Evolutionary conservation across 2,888 invertebrate genomes (phyloP).

Genomic region (Drosophila affinis): DNA sequence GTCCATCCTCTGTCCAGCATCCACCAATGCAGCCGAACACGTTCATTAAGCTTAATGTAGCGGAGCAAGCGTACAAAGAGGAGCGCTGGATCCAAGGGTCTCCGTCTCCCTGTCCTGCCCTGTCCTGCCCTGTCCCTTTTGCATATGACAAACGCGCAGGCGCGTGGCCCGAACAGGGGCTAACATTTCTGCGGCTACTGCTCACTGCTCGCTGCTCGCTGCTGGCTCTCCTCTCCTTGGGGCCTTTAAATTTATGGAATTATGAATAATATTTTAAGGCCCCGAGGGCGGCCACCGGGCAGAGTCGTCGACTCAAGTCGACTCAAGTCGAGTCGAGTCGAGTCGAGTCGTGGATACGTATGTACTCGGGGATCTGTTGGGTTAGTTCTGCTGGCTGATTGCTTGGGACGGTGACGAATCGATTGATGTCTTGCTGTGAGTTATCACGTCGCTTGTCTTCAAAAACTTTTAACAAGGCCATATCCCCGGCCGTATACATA

Average conservation of each 20-base stretch:
- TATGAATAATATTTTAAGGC: conserved; percentile 78
- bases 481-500: conserved; percentile 42
- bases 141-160: conserved; percentile 74
- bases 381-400: conserved; percentile 77
- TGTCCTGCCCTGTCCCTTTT: conserved; percentile 36
- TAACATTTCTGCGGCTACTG: conserved; percentile 7
- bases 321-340: no score
- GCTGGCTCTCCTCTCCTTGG: conserved; percentile 26
- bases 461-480: conserved; percentile 71
- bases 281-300: conserved; percentile 70
- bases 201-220: neutral
- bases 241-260: conserved; percentile 73
- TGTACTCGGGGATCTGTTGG: conserved; percentile 27
- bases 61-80: conserved; percentile 46
- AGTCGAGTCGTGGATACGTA: conserved; percentile 3
- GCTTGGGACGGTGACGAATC: conserved; percentile 73
- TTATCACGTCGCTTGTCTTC: conserved; percentile 75
- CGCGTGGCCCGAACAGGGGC: conserved; percentile 59
- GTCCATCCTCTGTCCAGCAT: neutral
- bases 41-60: conserved; percentile 76
- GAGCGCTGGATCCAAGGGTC: neutral
- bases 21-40: conserved; percentile 69
- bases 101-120: no score
- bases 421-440: conserved; percentile 78
- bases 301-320: conserved; percentile 1